Conservation (phyloP, 2,113 vertebrate species). For the Odontesthes bonariensis region DNA sequence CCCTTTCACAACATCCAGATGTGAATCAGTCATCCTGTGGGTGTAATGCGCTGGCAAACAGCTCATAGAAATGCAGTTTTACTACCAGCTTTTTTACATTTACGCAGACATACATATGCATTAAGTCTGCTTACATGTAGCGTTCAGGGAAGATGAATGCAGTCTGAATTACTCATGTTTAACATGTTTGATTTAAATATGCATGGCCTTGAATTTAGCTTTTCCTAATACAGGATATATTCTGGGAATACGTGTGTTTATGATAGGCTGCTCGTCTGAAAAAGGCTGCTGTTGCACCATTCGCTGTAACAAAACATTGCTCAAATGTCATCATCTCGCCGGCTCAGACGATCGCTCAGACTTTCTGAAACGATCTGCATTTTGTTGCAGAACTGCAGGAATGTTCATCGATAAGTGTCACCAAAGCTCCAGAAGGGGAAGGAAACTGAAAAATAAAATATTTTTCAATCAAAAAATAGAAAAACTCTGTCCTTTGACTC, state of each 20-base stretch:
- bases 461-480: too few relatives aligned
- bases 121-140: not conserved
- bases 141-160: not conserved
- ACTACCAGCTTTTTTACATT: conserved; percentile 1
- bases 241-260: not conserved
- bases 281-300: too few relatives aligned
- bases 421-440: too few relatives aligned
- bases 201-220: not conserved
- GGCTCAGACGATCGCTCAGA: too few relatives aligned
- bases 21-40: not conserved
- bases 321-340: too few relatives aligned
- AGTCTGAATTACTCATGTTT: conserved; percentile 9
- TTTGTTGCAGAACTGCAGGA: too few relatives aligned
- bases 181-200: not conserved
- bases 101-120: not conserved
- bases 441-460: too few relatives aligned
- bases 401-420: too few relatives aligned
- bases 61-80: not conserved
- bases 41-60: not conserved
- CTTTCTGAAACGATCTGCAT: too few relatives aligned
- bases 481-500: too few relatives aligned
- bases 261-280: not conserved
- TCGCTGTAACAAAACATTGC: too few relatives aligned
- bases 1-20: not conserved
- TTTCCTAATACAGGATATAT: not conserved